Evolutionary conservation across 2,797 vertebrate genomes (phyloP), one percentile per base, ranked within the genome.

Genomic region (Tragelaphus eurycerus): DNA sequence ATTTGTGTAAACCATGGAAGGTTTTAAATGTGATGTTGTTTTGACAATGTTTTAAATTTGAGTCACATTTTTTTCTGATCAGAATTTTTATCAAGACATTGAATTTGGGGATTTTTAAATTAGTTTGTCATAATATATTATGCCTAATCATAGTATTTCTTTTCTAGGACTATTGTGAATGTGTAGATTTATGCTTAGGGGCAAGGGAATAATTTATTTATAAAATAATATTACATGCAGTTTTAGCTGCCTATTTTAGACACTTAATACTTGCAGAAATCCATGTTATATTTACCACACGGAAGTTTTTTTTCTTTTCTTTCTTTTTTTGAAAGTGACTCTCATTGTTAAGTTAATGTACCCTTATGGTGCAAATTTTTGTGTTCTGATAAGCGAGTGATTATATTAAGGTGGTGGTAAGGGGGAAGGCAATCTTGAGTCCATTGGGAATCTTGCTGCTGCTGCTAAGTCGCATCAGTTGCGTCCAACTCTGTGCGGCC

Each of bases 371-470:
- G 98, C 98, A 97, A 98, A 96, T 98, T 98, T 98, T 98, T 98
- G 98, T 98, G 98, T 98, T 98, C 98, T 98, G 98, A 98, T 98
- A 98, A 98, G 98, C 98, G 98, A 99, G 98, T 98, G 98, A 98
- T 99, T 99, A 98, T 98, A 98, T 98, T 98, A 98, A 98, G 98
- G 98, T 98, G 98, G 98, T 98, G 98, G 98, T 19, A 98, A 98
- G 99, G 98, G 98, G 99, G 98, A 99, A 99, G 99, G 99, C 99
- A 98, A 99, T 99, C 98, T 99, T 99, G 99, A 99, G 99, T 99
- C 99, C 98, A 98, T 99, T 99, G 98, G 98, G 98, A 99, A 99
- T 99, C 99, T 67, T 34, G 64, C 17, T 67, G n/a, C 64, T 67
- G 64, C n/a, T 67, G 17, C 64, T 11, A n/a, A n/a, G 7, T n/a